These are phyloP conservation scores for Diaprepes abbreviatus DNA, from an alignment of 2,888 invertebrate genomes.

Conservation along the genomic window DNA sequence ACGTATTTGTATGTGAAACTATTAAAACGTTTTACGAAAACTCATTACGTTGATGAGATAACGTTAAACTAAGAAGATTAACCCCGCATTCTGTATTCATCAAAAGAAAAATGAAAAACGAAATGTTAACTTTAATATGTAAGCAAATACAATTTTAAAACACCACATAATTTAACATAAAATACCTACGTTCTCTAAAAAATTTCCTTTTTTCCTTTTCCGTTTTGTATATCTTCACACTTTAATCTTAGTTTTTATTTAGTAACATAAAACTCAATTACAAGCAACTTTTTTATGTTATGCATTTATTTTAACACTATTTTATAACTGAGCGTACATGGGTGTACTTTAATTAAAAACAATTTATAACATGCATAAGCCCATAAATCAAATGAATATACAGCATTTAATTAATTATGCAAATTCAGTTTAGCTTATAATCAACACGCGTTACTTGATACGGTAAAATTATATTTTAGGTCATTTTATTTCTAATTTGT, in stretches of 20 bases:
- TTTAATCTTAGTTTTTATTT: conserved; percentile 11
- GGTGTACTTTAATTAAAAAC: conserved; percentile 54
- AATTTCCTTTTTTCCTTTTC: neutral
- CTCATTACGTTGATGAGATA: no score
- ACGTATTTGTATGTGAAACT: no score
- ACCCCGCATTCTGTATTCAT: no score
- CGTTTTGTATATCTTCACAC: neutral
- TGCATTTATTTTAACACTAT: conserved; percentile 14
- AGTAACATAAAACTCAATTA: conserved; percentile 20
- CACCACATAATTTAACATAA: no score
- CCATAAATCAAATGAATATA: conserved; percentile 48
- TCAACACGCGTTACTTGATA: conserved; percentile 20
- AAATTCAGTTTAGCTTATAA: conserved; percentile 47
- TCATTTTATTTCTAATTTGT: no score
- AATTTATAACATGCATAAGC: conserved; percentile 53
- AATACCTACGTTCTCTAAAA: neutral
- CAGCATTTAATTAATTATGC: conserved; percentile 55
- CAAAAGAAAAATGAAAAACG: no score
- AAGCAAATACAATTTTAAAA: no score
- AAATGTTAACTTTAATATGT: no score
- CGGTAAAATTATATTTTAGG: conserved; percentile 4
- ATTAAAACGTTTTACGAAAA: no score
- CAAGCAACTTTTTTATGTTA: conserved; percentile 10
- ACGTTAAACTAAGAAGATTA: no score
- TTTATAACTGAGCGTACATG: conserved; percentile 3